These are phyloP conservation scores for Oceanites oceanicus DNA, from an alignment of 2,113 vertebrate genomes.

Conservation along the genomic window DNA sequence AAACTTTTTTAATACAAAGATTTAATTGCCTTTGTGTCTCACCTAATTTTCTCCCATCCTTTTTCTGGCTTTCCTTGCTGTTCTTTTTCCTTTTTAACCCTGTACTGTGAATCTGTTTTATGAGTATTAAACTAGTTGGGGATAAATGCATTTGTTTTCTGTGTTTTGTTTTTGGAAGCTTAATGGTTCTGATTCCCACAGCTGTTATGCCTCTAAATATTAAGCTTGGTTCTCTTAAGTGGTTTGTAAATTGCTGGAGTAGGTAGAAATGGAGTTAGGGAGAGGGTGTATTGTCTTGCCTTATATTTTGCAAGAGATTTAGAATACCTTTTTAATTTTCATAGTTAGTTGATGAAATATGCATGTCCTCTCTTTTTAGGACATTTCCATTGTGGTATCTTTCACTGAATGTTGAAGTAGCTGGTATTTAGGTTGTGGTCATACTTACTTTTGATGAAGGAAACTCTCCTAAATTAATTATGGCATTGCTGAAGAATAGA, in stretches of 20 bases:
- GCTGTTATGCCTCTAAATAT: background rate
- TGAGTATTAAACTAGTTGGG: background rate
- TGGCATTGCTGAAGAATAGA: background rate
- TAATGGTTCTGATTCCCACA: background rate
- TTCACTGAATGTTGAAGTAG: background rate
- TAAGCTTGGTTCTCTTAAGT: background rate
- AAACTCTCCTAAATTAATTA: background rate
- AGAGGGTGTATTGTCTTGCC: background rate
- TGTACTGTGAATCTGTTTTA: background rate
- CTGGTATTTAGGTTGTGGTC: background rate
- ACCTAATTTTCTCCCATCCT: background rate
- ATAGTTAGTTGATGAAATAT: background rate
- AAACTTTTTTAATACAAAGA: background rate
- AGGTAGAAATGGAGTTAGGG: background rate
- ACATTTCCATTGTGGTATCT: background rate
- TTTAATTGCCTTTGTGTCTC: background rate
- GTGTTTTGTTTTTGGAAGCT: background rate
- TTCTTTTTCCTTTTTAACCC: background rate
- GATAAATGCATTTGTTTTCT: background rate
- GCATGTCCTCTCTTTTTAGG: background rate
- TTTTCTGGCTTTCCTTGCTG: background rate
- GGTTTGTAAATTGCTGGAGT: background rate
- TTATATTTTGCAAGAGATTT: background rate
- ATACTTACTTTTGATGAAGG: background rate
- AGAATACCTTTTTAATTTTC: background rate